phyloP scores from a whole-genome alignment of 2,113 vertebrate species.

The Strix uralensis region DNA sequence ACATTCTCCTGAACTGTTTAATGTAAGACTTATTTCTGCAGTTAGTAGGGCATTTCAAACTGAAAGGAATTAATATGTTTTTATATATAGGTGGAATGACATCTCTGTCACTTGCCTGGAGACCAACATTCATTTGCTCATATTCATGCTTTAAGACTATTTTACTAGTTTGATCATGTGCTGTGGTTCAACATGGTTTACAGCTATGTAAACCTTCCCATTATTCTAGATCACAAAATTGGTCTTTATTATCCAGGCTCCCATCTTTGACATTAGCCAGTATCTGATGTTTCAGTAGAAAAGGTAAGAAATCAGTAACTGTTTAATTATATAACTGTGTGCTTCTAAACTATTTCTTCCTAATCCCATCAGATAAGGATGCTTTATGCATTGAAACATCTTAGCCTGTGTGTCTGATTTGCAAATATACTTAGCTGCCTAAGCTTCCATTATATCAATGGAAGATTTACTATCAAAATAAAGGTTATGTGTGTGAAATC shows the following conservation, averaged over 20 bases:
- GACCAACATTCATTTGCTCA: background rate
- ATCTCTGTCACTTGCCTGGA: background rate
- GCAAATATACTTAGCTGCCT: background rate
- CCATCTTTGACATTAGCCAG: background rate
- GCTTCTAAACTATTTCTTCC: background rate
- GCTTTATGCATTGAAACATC: background rate
- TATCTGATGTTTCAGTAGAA: background rate
- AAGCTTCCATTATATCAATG: background rate
- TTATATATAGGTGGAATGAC: background rate
- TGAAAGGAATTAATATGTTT: background rate
- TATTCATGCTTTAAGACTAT: background rate
- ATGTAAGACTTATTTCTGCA: background rate
- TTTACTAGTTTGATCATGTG: background rate
- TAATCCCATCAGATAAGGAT: background rate
- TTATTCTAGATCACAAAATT: background rate
- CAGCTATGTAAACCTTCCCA: background rate
- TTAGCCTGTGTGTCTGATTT: background rate
- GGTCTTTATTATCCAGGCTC: background rate
- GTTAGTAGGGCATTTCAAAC: background rate
- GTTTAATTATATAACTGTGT: background rate
- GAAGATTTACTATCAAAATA: background rate
- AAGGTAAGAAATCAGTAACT: background rate
- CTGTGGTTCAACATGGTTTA: background rate
- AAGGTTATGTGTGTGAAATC: background rate
- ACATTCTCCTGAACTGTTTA: background rate